Conservation (phyloP, 2,797 vertebrate genomes). For the Antennarius maculatus region DNA sequence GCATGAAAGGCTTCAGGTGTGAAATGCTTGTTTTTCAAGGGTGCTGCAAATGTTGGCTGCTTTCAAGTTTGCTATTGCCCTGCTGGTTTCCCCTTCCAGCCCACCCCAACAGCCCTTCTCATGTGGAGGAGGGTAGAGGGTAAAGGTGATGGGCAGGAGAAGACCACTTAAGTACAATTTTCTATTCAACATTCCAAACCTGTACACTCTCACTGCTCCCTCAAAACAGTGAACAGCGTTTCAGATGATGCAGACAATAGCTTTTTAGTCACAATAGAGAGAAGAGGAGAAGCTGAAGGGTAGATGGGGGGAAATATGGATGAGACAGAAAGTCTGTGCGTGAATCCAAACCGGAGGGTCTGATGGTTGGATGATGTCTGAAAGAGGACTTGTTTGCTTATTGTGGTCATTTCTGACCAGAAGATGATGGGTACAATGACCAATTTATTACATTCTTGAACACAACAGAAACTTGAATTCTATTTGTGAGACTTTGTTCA, state of each 20-base stretch:
- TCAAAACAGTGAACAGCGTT: slow-evolving; percentile 88
- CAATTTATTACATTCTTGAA: slow-evolving; percentile 83
- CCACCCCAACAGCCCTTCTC: slow-evolving; percentile 88
- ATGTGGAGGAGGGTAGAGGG: slow-evolving; percentile 83
- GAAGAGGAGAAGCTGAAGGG: slow-evolving; percentile 88
- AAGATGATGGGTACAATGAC: slow-evolving; percentile 89
- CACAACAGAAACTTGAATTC: slow-evolving; percentile 65
- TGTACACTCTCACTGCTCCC: slow-evolving; percentile 86
- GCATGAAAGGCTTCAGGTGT: slow-evolving; percentile 99
- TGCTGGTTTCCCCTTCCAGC: slow-evolving; percentile 78
- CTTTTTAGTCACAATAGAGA: slow-evolving; percentile 92
- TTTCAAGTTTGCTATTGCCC: slow-evolving; percentile 92
- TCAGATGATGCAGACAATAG: slow-evolving; percentile 92
- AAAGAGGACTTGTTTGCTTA: slow-evolving; percentile 89
- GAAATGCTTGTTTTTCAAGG: slow-evolving; percentile 99
- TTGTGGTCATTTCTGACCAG: slow-evolving; percentile 93
- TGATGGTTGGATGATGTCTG: slow-evolving; percentile 52
- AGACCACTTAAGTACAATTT: slow-evolving; percentile 99
- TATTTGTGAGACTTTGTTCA: slow-evolving; percentile 45
- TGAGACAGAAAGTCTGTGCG: slow-evolving; percentile 69
- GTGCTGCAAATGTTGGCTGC: slow-evolving; percentile 96
- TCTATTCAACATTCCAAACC: slow-evolving; percentile 96
- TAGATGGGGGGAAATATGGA: slow-evolving; percentile 81
- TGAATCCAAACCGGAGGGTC: slow-evolving; percentile 65
- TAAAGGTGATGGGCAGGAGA: slow-evolving; percentile 86